Base-by-base conservation (phyloP, 2,888 invertebrate species). In the Listrodromus nycthemerus region DNA sequence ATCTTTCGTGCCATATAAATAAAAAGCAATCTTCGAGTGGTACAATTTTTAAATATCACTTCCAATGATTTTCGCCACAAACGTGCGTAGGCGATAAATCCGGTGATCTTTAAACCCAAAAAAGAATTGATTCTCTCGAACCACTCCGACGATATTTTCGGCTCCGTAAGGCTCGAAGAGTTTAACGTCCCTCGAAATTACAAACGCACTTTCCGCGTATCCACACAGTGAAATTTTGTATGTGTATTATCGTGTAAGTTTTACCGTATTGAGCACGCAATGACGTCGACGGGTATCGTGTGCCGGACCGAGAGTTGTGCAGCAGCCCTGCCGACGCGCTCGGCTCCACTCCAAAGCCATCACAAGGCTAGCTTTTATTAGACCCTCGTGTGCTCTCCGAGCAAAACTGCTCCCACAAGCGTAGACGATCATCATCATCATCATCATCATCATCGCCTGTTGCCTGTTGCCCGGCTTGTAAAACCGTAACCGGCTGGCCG, bases 281-380 rank as follows among this genome's bases (percentile, higher is more conserved):
- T 83, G 83, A 83, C 83, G 83, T 83, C 65, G 80, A 70, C 73
- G 66, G 67, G 74, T 79, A 69, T 71, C 74, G 65, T 58, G 30
- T 50, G 69, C 63, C 58, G 73, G 67, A 69, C 67, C 48, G 69
- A 55, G 69, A 30, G 69, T 37, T 24, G 45, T 65, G 63, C 50
- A 27, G 67, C 77, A 33, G 70, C 61, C 61, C 45, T 71, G 80
- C 80, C 83, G 75, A 76, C 71, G 66, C 24, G 37, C 63, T 81
- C 80, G 58, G 73, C 67, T 76, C 80, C 82, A 83, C 82, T 83
- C 79, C 69, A 83, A 79, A 83, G 74, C 82, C 79, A 83, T 70
- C 82, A 83, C 82, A 83, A 83, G 83, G 83, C 80, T 83, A 76
- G 80, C 63, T 83, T 83, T 83, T 83, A 83, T 83, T 83, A 83